Percentiles rank a stretch among this genome's conserved stretches.
Conservation (phyloP, 2,113 vertebrate genomes). For the Pelobates fuscus region DNA sequence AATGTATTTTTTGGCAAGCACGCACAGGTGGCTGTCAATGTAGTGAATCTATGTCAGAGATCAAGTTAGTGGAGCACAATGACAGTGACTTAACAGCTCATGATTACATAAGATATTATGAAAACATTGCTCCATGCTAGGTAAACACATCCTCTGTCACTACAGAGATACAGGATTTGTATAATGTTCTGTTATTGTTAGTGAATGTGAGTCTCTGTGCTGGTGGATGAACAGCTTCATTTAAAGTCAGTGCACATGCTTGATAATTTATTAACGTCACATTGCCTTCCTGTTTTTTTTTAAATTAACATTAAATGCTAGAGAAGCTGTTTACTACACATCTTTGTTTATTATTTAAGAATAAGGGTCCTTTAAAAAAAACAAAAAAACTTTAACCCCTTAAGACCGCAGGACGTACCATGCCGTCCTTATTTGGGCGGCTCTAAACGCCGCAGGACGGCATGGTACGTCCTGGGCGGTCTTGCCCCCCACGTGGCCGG, state of each 20-base stretch:
- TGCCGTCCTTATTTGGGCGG: no score
- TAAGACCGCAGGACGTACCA: no score
- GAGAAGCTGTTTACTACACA: no score
- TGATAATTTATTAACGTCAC: slow-evolving; percentile 13
- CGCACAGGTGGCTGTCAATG: background rate
- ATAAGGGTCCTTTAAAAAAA: no score
- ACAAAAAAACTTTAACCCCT: no score
- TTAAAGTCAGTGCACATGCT: slow-evolving; percentile 1
- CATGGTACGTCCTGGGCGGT: no score
- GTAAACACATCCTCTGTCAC: slow-evolving; percentile 4
- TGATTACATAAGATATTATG: slow-evolving; percentile 8
- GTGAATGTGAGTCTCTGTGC: slow-evolving; percentile 18
- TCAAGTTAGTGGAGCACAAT: background rate
- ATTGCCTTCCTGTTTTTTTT: background rate
- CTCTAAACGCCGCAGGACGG: no score
- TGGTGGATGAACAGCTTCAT: slow-evolving; percentile 25
- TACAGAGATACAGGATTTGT: background rate
- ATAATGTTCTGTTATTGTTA: slow-evolving; percentile 39
- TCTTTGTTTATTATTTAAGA: no score
- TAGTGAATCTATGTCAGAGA: background rate
- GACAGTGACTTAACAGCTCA: background rate
- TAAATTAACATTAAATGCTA: no score
- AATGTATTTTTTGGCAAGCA: no score
- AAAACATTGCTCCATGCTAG: background rate
- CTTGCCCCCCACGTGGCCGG: no score